A percentile compares a stretch with the other conserved stretches of the same genome.
These are phyloP conservation scores for Beaufortia kweichowensis DNA, from an alignment of 2,113 vertebrate species.

Conservation along the genomic window DNA sequence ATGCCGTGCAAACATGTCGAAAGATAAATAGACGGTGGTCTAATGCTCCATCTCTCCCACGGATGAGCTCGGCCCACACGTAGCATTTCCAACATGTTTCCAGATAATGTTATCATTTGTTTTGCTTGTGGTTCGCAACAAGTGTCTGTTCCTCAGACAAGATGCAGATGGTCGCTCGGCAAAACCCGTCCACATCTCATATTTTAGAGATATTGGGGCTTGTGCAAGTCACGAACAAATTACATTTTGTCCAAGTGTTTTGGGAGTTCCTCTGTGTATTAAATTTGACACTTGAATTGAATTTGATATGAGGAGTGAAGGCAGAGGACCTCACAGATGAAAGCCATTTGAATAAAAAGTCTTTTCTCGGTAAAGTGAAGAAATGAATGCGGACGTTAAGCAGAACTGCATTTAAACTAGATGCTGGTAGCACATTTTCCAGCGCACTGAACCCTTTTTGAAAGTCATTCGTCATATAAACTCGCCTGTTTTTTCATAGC, in stretches of 20 bases:
- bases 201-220: background rate
- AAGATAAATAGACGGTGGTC: conserved; percentile 44
- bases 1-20: conserved; percentile 25
- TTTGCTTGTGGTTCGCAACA: conserved; percentile 33
- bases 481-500: conserved; percentile 30
- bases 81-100: conserved; percentile 36
- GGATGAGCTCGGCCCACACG: conserved; percentile 44
- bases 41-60: conserved; percentile 44
- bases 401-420: conserved; percentile 39
- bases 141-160: conserved; percentile 30
- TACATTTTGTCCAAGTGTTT: background rate
- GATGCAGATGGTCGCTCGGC: conserved; percentile 30
- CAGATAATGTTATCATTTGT: conserved; percentile 48
- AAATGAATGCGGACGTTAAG: conserved; percentile 18
- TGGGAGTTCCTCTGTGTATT: conserved; percentile 7
- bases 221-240: background rate
- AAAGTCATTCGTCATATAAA: conserved; percentile 43
- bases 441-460: conserved; percentile 40
- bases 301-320: conserved; percentile 17
- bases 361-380: conserved; percentile 12
- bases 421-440: conserved; percentile 41
- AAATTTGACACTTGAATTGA: conserved; percentile 10
- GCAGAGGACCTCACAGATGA: background rate
- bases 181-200: background rate
- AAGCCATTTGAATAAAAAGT: conserved; percentile 5